A percentile compares a stretch with the other conserved stretches of the same genome.
Conservation (phyloP, 2,888 invertebrate species). For the Perithous albicinctus region DNA sequence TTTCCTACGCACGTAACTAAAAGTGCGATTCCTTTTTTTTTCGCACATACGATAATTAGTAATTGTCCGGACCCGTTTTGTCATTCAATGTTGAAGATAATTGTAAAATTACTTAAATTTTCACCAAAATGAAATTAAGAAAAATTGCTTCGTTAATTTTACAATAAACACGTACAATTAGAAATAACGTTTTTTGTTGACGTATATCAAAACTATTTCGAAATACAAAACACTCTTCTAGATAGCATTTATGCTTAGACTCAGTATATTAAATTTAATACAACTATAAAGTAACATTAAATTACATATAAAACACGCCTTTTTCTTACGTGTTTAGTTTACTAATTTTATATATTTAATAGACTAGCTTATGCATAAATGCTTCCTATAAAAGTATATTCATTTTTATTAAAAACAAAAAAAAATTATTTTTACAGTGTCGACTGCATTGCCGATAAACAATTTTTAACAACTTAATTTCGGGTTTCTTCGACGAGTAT, state of each 20-base stretch:
- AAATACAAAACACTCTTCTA: too few species aligned
- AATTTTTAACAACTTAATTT: not conserved
- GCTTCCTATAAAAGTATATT: too few species aligned
- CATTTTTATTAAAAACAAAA: too few species aligned
- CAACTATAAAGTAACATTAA: too few species aligned
- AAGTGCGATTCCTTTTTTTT: not conserved
- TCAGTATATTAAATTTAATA: too few species aligned
- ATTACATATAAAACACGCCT: too few species aligned
- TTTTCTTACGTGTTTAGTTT: too few species aligned
- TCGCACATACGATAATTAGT: not conserved
- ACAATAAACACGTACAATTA: not conserved
- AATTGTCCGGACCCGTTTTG: not conserved
- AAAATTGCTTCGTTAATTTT: not conserved
- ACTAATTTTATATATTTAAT: too few species aligned
- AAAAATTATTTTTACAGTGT: too few species aligned
- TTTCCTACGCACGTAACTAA: slow-evolving; percentile 46
- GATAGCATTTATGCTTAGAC: too few species aligned
- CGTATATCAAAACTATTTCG: too few species aligned
- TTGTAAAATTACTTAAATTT: not conserved
- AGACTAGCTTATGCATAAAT: too few species aligned
- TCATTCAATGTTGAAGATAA: not conserved
- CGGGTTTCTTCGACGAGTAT: not conserved
- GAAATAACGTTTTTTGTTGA: not conserved
- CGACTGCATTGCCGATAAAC: not conserved
- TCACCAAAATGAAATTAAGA: not conserved